Conservation (phyloP, 1,140 invertebrate genomes). For the Pinna nobilis region DNA sequence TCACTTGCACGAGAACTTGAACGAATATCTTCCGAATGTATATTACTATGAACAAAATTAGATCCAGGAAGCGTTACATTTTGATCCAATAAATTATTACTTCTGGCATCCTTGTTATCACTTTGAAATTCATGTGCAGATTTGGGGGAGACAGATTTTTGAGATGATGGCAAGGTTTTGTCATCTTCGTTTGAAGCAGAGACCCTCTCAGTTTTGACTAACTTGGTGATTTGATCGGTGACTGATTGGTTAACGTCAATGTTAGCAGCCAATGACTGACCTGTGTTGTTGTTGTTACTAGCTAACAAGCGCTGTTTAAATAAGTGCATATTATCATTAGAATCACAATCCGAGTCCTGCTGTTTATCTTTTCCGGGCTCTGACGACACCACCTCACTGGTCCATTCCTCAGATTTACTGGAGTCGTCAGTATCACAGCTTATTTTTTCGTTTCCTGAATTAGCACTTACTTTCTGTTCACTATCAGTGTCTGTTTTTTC, state of each 20-base stretch:
- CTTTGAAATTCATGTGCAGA: conserved; percentile 12
- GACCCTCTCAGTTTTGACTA: conserved; percentile 57
- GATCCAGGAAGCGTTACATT: not conserved
- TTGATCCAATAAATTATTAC: conserved; percentile 14
- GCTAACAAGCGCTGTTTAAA: conserved; percentile 69
- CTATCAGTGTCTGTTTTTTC: too few species aligned
- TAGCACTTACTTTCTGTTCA: not conserved
- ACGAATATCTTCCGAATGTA: conserved; percentile 31
- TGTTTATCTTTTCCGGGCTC: conserved; percentile 26
- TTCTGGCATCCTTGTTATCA: conserved; percentile 16
- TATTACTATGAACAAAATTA: not conserved
- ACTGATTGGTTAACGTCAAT: conserved; percentile 69
- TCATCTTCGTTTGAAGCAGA: conserved; percentile 50
- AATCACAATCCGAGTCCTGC: conserved; percentile 7
- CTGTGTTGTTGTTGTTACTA: conserved; percentile 68
- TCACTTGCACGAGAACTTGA: conserved; percentile 62
- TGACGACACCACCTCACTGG: conserved; percentile 12
- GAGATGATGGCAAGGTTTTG: conserved; percentile 33
- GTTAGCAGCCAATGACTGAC: conserved; percentile 50
- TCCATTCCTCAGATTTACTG: not conserved
- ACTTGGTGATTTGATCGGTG: conserved; percentile 68
- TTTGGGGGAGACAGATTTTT: conserved; percentile 37
- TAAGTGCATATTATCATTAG: conserved; percentile 70
- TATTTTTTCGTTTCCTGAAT: not conserved
- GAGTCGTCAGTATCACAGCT: conserved; percentile 3